Percentiles rank a stretch among this genome's conserved stretches.
These are phyloP conservation scores for Paralvinella palmiformis DNA, from an alignment of 1,140 invertebrate species.

Conservation along the genomic window DNA sequence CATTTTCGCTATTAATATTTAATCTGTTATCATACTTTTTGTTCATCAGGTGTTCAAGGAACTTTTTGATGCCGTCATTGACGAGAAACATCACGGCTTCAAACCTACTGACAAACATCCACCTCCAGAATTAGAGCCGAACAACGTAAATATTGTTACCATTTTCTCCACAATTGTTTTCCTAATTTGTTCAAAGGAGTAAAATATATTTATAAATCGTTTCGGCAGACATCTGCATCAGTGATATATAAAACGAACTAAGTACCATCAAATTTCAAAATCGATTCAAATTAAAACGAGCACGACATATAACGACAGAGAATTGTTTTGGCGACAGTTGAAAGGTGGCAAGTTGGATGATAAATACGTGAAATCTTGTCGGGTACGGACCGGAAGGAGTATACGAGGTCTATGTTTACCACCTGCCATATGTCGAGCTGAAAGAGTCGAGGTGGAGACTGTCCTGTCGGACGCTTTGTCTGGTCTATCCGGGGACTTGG, in stretches of 20 bases:
- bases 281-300: background rate
- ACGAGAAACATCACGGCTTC: conserved; percentile 21
- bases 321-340: conserved; percentile 6
- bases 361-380: conserved; percentile 30
- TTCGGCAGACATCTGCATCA: too few relatives aligned
- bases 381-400: conserved; percentile 24
- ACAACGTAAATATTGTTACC: conserved; percentile 3
- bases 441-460: conserved; percentile 37
- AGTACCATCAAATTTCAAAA: background rate
- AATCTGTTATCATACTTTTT: too few relatives aligned
- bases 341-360: conserved; percentile 17
- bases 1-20: too few relatives aligned
- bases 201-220: too few relatives aligned
- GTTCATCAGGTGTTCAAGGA: conserved; percentile 13
- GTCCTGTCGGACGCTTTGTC: conserved; percentile 31
- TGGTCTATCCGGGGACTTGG: conserved; percentile 31
- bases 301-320: too few relatives aligned
- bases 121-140: conserved; percentile 15
- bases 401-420: conserved; percentile 27
- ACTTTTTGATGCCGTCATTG: conserved; percentile 25
- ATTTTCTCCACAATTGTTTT: too few relatives aligned
- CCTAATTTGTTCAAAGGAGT: too few relatives aligned
- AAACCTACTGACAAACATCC: conserved; percentile 18
- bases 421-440: conserved; percentile 21
- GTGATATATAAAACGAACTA: background rate